phyloP scores from a whole-genome alignment of 1,140 invertebrate species.

The Drosophila serrata region DNA sequence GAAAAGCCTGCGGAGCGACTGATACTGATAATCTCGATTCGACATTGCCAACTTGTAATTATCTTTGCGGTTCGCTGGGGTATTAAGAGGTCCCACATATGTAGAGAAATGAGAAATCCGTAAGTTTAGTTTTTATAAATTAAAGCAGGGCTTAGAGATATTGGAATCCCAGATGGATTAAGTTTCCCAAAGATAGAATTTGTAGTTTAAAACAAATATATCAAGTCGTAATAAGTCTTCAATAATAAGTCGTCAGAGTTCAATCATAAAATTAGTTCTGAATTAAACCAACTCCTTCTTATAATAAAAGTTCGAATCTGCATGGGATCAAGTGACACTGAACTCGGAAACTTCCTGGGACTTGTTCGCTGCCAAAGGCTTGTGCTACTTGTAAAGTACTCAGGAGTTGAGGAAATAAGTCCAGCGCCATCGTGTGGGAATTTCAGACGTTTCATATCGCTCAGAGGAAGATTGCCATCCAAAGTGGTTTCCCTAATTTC shows the following conservation, averaged over 20 bases:
- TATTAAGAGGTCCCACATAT: not conserved
- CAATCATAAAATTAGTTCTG: too few relatives aligned
- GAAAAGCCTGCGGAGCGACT: conserved; percentile 22
- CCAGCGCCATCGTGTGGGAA: conserved; percentile 64
- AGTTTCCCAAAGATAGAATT: not conserved
- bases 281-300: conserved; percentile 1
- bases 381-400: conserved; percentile 38
- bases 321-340: conserved; percentile 70
- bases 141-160: too few relatives aligned
- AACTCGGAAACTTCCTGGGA: conserved; percentile 54
- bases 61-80: conserved; percentile 19
- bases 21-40: conserved; percentile 42
- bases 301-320: conserved; percentile 78
- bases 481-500: conserved; percentile 74
- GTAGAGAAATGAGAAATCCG: not conserved
- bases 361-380: conserved; percentile 31
- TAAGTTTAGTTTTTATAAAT: not conserved
- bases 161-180: not conserved
- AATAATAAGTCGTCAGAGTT: too few relatives aligned
- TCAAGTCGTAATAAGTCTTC: too few relatives aligned
- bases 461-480: conserved; percentile 67
- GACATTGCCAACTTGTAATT: conserved; percentile 30
- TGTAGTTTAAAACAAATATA: too few relatives aligned
- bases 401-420: not conserved
- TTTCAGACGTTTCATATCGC: conserved; percentile 67